These are phyloP conservation scores for Helleia helle DNA, from an alignment of 2,888 invertebrate species.

Conservation along the genomic window DNA sequence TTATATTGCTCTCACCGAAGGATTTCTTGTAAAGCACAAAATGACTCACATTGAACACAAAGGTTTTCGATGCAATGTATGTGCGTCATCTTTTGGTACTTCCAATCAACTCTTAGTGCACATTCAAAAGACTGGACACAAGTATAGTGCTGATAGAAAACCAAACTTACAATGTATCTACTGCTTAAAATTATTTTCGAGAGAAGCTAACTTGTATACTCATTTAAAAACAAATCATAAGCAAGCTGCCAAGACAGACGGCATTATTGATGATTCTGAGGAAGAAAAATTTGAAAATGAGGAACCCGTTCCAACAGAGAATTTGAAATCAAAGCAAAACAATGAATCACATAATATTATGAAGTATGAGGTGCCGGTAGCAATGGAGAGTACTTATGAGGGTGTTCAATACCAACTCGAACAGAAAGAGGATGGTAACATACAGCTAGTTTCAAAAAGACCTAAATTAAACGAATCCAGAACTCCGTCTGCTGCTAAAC, in stretches of 20 bases:
- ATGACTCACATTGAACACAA: slow-evolving; percentile 70
- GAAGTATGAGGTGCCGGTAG: slow-evolving; percentile 36
- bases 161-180: slow-evolving; percentile 78
- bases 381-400: slow-evolving; percentile 41
- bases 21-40: slow-evolving; percentile 81
- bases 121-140: slow-evolving; percentile 74
- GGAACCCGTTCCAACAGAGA: neutral
- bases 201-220: slow-evolving; percentile 79
- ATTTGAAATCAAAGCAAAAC: slow-evolving; percentile 8
- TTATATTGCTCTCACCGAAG: slow-evolving; percentile 83
- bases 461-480: slow-evolving; percentile 23
- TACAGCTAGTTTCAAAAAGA: slow-evolving; percentile 60
- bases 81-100: slow-evolving; percentile 65
- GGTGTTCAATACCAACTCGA: slow-evolving; percentile 48
- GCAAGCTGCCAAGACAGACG: slow-evolving; percentile 76
- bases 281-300: slow-evolving; percentile 34
- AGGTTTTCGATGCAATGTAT: slow-evolving; percentile 70
- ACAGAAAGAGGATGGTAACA: slow-evolving; percentile 54
- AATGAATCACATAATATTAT: slow-evolving; percentile 32
- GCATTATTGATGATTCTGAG: slow-evolving; percentile 76
- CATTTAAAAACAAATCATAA: slow-evolving; percentile 80
- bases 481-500: slow-evolving; percentile 30
- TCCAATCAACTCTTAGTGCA: slow-evolving; percentile 57
- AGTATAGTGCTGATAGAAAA: slow-evolving; percentile 51
- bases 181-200: slow-evolving; percentile 81